phyloP scores from a whole-genome alignment of 2,113 vertebrate species.

The Amazona guildingii region DNA sequence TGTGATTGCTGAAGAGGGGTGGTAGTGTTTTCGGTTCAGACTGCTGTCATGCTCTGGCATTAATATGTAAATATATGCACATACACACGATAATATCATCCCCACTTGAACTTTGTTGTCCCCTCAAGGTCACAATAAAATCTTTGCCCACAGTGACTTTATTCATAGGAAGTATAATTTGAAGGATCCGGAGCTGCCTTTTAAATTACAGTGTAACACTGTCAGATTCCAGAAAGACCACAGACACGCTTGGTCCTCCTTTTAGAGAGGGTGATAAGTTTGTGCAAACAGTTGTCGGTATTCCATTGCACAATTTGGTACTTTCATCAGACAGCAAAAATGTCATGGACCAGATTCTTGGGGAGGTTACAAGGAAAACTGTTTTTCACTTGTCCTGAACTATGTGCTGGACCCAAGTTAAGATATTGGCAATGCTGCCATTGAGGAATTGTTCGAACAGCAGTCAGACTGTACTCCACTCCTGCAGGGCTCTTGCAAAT shows the following conservation, averaged over 20 bases:
- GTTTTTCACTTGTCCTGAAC: not conserved
- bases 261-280: not conserved
- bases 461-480: not conserved
- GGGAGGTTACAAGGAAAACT: not conserved
- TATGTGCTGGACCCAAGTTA: not conserved
- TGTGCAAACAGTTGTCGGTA: not conserved
- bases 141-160: not conserved
- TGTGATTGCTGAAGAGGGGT: not conserved
- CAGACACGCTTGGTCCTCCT: not conserved
- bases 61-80: conserved; percentile 21
- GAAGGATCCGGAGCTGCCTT: not conserved
- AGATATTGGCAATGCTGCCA: not conserved
- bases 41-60: not conserved
- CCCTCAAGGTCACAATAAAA: conserved; percentile 4
- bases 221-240: not conserved
- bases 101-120: not conserved
- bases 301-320: not conserved
- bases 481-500: not conserved
- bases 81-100: not conserved
- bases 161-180: not conserved
- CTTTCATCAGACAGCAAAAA: not conserved
- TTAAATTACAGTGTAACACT: not conserved
- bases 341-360: not conserved
- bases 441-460: not conserved
- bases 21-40: not conserved